Evolutionary conservation across 1,140 invertebrate genomes (phyloP).

Genomic region (Drosophila grimshawi): DNA sequence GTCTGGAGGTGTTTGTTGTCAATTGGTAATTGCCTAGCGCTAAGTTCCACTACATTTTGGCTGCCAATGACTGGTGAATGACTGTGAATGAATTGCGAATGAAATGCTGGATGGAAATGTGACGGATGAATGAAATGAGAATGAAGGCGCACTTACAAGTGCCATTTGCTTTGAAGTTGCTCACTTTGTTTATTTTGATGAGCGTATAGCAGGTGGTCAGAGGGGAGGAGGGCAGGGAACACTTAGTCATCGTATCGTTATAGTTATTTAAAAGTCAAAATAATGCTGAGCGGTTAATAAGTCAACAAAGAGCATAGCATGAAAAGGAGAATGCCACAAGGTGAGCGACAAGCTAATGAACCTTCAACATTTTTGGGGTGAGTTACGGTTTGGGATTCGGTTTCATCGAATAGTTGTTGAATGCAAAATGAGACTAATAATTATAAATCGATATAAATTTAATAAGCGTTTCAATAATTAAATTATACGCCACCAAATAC

Average conservation of each 20-base stretch:
- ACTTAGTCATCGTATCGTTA: conserved; percentile 36
- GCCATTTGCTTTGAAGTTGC: conserved; percentile 30
- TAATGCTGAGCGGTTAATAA: conserved; percentile 12
- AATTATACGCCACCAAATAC: no score
- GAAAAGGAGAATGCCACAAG: background rate
- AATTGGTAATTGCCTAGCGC: conserved; percentile 44
- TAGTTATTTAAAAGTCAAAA: conserved; percentile 33
- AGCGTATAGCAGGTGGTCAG: background rate
- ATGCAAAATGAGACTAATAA: background rate
- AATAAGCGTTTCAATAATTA: no score
- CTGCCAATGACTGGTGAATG: background rate
- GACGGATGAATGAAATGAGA: background rate
- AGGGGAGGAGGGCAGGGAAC: background rate
- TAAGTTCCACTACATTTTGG: conserved; percentile 23
- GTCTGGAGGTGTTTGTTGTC: conserved; percentile 47
- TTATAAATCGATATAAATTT: no score
- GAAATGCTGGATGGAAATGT: conserved; percentile 12
- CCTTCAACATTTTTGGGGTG: background rate
- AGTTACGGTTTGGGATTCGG: background rate
- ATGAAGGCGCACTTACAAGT: conserved; percentile 6
- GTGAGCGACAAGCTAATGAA: conserved; percentile 2
- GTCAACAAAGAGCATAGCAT: conserved; percentile 6
- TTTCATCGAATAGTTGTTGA: background rate
- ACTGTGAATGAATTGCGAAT: conserved; percentile 15
- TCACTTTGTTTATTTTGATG: conserved; percentile 22